Evolutionary conservation across 2,797 vertebrate species (phyloP), one percentile per base, ranked within the genome.

Genomic region (Centroberyx gerrardi): DNA sequence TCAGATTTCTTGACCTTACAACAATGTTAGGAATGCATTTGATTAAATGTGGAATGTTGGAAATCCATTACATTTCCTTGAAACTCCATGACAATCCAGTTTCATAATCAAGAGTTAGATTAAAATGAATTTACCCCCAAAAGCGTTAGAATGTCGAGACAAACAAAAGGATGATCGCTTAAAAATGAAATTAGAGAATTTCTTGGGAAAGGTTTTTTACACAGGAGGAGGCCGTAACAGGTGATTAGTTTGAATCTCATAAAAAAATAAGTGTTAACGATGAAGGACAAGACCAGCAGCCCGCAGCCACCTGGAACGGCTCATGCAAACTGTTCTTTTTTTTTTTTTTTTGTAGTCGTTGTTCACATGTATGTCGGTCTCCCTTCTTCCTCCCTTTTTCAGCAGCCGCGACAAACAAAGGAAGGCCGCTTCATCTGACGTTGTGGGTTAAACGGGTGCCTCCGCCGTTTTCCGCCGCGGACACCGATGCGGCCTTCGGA

Each of bases 41-140:
- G 31, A 76, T 77, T 90, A 79, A 74, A 74, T 46, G 56, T 86
- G 93, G 92, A 93, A 94, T 93, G 91, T 90, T 14, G 8, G 62
- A 86, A 56, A 88, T 76, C 29, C 40, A 67, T 74, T 28, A 65
- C 49, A 67, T 54, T 69, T 72, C 17, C 51, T 53, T 68, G 70
- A 68, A 72, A 81, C 64, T 53, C 62, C 8, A 64, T 69, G 70
- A 80, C 27, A 60, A 68, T 74, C 72, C 18, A 61, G 70, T 49
- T 70, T 55, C 54, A 29, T 81, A 65, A 80, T 76, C 64, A 13
- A 48, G 40, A 14, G 54, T 56, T 62, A 76, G 54, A 73, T 82
- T 60, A 79, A 89, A 87, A 89, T 83, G 2, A 64, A 78, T 74
- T 77, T 36, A 78, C 74, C 66, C 62, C 38, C 62, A 66, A 79